phyloP scores from a whole-genome alignment of 2,113 vertebrate genomes.

The Xerus inauris region DNA sequence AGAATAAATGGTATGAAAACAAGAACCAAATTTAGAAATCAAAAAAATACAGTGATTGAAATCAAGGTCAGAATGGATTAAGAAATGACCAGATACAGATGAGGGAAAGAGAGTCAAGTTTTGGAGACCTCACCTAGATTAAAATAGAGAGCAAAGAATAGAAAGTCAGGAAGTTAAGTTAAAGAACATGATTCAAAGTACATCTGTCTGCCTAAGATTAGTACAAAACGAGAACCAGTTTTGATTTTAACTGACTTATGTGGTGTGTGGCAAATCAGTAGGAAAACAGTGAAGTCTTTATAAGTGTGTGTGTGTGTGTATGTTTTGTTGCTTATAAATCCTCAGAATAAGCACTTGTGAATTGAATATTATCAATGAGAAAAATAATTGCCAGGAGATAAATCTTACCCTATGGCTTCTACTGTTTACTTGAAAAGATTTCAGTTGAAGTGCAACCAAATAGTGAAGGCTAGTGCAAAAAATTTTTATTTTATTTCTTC shows the following conservation, averaged over 20 bases:
- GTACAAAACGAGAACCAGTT: neutral
- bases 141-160: neutral
- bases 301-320: no score
- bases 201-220: neutral
- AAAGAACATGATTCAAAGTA: neutral
- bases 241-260: neutral
- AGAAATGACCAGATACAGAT: neutral
- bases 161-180: neutral
- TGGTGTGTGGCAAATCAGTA: neutral
- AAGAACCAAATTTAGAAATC: neutral
- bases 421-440: constrained; percentile 11
- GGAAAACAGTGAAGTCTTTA: neutral
- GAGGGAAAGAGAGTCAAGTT: neutral
- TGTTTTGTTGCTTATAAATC: neutral
- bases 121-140: neutral
- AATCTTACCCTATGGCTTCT: neutral
- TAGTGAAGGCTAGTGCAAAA: constrained; percentile 12
- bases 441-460: neutral
- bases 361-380: neutral
- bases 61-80: constrained; percentile 10
- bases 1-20: neutral
- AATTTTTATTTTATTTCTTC: constrained; percentile 15
- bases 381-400: neutral
- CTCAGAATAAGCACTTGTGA: neutral
- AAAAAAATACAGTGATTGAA: neutral